These are phyloP conservation scores for Tortrix viridana DNA, from an alignment of 2,888 invertebrate genomes.

Conservation along the genomic window DNA sequence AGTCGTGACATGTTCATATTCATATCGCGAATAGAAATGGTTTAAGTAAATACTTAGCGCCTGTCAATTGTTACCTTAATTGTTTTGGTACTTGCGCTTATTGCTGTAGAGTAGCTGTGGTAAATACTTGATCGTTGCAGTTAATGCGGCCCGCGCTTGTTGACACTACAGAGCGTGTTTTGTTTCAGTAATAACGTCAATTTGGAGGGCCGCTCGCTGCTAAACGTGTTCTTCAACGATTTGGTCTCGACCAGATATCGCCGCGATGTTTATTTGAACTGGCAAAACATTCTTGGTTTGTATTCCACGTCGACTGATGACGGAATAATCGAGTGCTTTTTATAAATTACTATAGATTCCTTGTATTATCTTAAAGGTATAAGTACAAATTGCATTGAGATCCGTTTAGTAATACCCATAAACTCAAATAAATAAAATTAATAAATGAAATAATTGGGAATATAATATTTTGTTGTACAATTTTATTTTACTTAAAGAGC, in stretches of 20 bases:
- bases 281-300: conserved; percentile 88
- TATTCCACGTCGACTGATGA: conserved; percentile 37
- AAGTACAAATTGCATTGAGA: too few species aligned
- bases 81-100: neutral
- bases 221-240: conserved; percentile 87
- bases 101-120: neutral
- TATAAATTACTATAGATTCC: neutral
- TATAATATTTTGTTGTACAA: too few species aligned
- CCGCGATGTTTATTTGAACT: conserved; percentile 87
- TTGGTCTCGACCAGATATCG: conserved; percentile 87
- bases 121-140: neutral
- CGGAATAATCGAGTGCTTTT: conserved; percentile 17
- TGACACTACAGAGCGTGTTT: conserved; percentile 10
- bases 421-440: too few species aligned
- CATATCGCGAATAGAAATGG: neutral
- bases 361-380: too few species aligned
- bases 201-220: conserved; percentile 80
- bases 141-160: conserved; percentile 2
- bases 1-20: neutral
- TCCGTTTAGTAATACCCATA: too few species aligned
- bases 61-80: neutral
- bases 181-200: conserved; percentile 71
- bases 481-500: too few species aligned
- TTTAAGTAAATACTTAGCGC: neutral
- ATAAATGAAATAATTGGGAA: too few species aligned